phyloP scores from a whole-genome alignment of 2,113 vertebrate species.

The Anolis sagrei region DNA sequence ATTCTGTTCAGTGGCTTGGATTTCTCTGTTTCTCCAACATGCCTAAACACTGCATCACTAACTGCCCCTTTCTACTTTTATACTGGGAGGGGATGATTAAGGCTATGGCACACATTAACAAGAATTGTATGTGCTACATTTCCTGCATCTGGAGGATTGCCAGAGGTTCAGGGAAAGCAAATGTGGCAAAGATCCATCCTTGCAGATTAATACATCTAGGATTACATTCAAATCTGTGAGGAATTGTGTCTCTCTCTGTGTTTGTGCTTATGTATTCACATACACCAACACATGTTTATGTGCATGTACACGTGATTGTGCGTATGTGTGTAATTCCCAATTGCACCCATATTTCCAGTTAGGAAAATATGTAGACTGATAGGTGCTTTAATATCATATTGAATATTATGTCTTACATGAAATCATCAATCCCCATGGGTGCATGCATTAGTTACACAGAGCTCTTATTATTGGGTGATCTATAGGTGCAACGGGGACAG shows the following conservation, averaged over 20 bases:
- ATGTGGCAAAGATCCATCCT: constrained; percentile 23
- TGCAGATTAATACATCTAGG: constrained; percentile 54
- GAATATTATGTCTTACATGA: constrained; percentile 42
- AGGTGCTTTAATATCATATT: constrained; percentile 38
- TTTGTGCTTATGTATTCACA: not conserved
- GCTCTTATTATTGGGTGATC: constrained; percentile 32
- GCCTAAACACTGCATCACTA: constrained; percentile 37
- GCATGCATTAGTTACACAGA: constrained; percentile 36
- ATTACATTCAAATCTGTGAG: constrained; percentile 34
- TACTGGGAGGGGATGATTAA: not conserved
- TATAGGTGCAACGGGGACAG: constrained; percentile 10
- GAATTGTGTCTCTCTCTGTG: not conserved
- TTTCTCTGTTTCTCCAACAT: constrained; percentile 26
- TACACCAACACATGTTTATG: not conserved
- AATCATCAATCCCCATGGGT: constrained; percentile 49
- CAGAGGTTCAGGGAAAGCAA: constrained; percentile 26
- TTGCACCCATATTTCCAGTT: constrained; percentile 35
- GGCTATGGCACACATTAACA: constrained; percentile 8
- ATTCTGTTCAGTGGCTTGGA: constrained; percentile 34
- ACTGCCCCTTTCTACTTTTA: constrained; percentile 1
- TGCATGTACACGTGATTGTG: not conserved
- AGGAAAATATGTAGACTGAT: constrained; percentile 41
- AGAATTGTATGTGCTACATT: constrained; percentile 14
- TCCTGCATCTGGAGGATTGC: constrained; percentile 15
- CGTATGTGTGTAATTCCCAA: not conserved